Evolutionary conservation across 2,113 vertebrate species (phyloP).

Genomic region (Prochilodus magdalenae): DNA sequence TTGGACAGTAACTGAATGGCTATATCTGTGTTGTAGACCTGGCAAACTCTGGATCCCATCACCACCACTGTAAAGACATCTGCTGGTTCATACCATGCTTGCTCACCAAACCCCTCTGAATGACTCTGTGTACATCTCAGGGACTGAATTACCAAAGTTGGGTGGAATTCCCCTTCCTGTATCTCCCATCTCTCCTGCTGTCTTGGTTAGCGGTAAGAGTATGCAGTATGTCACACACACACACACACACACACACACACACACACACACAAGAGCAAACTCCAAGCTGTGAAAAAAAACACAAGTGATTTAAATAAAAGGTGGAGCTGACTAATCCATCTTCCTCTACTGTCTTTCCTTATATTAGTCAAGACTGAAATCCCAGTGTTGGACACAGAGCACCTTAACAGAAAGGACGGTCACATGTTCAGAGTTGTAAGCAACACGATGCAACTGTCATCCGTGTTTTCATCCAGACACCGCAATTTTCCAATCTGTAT

Average conservation of each 20-base stretch:
- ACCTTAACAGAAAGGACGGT: neutral
- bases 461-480: neutral
- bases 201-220: neutral
- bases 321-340: constrained; percentile 10
- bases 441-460: neutral
- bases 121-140: too few relatives aligned
- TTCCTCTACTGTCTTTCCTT: constrained; percentile 34
- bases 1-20: too few relatives aligned
- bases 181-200: neutral
- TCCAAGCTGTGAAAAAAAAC: constrained; percentile 16
- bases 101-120: too few relatives aligned
- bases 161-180: neutral
- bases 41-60: too few relatives aligned
- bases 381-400: constrained; percentile 66
- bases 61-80: too few relatives aligned
- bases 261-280: too few relatives aligned
- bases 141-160: too few relatives aligned
- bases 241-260: too few relatives aligned
- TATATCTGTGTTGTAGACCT: too few relatives aligned
- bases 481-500: neutral
- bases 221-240: constrained; percentile 25
- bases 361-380: constrained; percentile 58
- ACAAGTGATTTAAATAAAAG: constrained; percentile 29
- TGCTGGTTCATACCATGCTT: too few relatives aligned
- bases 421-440: neutral